Percentiles rank a stretch among this genome's conserved stretches.
phyloP scores from a whole-genome alignment of 1,140 invertebrate genomes.

The Lethocerus indicus region DNA sequence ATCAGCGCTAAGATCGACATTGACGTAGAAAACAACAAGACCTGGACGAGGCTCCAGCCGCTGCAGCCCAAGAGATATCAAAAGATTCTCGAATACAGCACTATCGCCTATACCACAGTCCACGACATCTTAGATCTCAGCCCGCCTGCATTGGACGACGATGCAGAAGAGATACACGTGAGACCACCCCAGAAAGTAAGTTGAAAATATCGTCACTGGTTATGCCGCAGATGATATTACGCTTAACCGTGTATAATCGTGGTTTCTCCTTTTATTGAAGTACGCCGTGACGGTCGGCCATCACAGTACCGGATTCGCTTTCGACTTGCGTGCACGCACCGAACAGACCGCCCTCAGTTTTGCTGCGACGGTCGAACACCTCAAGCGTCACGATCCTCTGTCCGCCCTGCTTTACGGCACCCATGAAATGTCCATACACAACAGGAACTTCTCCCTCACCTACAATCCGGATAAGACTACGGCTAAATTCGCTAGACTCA shows the following conservation, averaged over 20 bases:
- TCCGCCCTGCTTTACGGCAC: conserved; percentile 17
- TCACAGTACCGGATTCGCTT: conserved; percentile 24
- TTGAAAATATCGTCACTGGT: not conserved
- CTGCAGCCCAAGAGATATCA: conserved; percentile 28
- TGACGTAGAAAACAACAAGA: conserved; percentile 27
- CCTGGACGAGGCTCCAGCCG: conserved; percentile 28
- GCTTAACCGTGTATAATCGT: not conserved
- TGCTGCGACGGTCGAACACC: conserved; percentile 14
- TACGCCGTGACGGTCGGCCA: conserved; percentile 15
- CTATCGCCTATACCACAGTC: conserved; percentile 36
- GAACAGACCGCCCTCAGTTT: conserved; percentile 24
- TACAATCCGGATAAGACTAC: conserved; percentile 17
- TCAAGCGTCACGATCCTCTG: conserved; percentile 17
- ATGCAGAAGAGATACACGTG: conserved; percentile 24
- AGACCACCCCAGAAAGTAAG: conserved; percentile 20
- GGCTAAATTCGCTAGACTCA: conserved; percentile 16
- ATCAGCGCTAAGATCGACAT: conserved; percentile 25
- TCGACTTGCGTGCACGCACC: conserved; percentile 29
- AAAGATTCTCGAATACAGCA: conserved; percentile 33
- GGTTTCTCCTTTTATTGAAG: conserved; percentile 1
- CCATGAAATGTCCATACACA: conserved; percentile 14
- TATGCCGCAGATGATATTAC: not conserved
- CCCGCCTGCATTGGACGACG: conserved; percentile 24
- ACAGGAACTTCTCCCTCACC: conserved; percentile 10
- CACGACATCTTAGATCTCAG: conserved; percentile 32